Conservation (phyloP, 2,888 invertebrate species). For the Rugalucina vietnamica region DNA sequence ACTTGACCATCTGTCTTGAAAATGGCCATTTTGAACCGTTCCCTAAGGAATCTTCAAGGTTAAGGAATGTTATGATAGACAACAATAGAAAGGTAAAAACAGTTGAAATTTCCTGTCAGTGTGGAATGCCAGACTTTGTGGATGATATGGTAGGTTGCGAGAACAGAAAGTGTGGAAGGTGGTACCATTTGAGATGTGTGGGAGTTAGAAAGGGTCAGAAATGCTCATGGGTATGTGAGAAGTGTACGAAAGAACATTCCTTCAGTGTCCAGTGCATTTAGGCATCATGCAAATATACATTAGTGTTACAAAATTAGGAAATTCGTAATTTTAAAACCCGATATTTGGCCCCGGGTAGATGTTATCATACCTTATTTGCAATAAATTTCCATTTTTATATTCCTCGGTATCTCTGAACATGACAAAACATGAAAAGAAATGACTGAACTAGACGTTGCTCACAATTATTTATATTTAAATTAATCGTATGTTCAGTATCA, state of each 20-base stretch:
- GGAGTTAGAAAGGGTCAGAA: not conserved
- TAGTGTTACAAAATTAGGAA: no score
- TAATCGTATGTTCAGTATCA: no score
- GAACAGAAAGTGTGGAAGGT: slow-evolving; percentile 1
- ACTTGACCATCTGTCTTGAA: not conserved
- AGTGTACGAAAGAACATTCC: not conserved
- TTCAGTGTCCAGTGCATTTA: not conserved
- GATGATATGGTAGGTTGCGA: slow-evolving; percentile 3
- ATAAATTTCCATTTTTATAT: no score
- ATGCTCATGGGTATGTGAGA: not conserved
- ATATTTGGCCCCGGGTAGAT: no score
- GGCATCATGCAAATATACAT: no score
- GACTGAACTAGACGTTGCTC: no score
- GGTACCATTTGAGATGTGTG: slow-evolving; percentile 8
- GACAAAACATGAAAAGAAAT: no score
- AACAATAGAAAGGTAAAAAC: not conserved
- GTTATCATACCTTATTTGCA: no score
- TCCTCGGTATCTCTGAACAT: no score
- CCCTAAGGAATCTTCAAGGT: not conserved
- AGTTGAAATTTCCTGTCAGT: not conserved
- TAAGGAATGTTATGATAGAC: not conserved
- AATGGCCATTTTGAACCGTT: not conserved
- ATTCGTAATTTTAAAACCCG: no score
- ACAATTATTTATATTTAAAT: no score
- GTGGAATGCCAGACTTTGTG: not conserved